phyloP scores from a whole-genome alignment of 2,113 vertebrate genomes.

The Petromus typicus region DNA sequence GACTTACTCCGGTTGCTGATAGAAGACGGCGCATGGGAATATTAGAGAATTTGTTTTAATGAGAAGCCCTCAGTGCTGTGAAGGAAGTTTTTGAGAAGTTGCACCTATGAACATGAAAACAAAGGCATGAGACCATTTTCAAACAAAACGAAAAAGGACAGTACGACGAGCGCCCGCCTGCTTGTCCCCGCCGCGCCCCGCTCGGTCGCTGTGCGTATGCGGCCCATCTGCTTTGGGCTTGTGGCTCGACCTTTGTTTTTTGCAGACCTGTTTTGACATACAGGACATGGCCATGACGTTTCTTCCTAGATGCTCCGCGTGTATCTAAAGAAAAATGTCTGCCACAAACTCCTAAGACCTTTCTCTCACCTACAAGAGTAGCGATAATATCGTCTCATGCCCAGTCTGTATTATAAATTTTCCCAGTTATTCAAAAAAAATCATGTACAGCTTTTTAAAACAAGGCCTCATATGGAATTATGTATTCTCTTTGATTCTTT shows the following conservation, averaged over 20 bases:
- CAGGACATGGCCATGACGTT: background rate
- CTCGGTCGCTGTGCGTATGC: background rate
- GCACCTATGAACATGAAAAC: background rate
- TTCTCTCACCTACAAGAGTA: background rate
- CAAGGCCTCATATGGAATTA: background rate
- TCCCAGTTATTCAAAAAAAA: background rate
- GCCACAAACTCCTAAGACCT: background rate
- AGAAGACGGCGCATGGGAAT: slow-evolving; percentile 15
- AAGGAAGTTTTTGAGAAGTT: slow-evolving; percentile 61
- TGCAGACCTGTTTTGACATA: background rate
- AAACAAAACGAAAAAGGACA: slow-evolving; percentile 10
- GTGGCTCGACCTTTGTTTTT: background rate
- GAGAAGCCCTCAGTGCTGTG: slow-evolving; percentile 27
- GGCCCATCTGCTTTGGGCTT: background rate
- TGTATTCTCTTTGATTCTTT: background rate
- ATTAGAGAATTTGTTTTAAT: slow-evolving; percentile 66
- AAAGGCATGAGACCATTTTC: slow-evolving; percentile 15
- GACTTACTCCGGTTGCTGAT: slow-evolving; percentile 28
- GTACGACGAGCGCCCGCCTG: fast-evolving
- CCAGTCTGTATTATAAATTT: background rate
- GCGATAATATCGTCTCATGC: background rate
- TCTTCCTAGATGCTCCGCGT: background rate
- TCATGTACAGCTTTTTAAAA: background rate
- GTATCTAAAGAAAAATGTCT: background rate
- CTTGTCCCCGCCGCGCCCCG: background rate